These are phyloP conservation scores for Pseudococcus jackbeardsleyi DNA, from an alignment of 2,888 invertebrate genomes.

Conservation along the genomic window DNA sequence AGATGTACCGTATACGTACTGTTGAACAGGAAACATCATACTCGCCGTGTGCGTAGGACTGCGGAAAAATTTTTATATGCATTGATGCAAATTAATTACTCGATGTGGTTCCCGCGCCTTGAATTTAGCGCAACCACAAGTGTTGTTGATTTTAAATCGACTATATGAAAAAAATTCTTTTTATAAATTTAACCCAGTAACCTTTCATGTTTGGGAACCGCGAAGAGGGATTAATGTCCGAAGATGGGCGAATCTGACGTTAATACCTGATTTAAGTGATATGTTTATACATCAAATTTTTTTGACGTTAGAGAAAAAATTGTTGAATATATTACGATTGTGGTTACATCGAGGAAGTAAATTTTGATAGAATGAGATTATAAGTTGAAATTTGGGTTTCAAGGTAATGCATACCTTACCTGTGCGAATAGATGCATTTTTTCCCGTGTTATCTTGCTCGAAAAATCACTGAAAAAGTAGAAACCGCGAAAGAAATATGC, in stretches of 20 bases:
- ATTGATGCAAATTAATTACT: slow-evolving; percentile 32
- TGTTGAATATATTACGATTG: no score
- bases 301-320: not conserved
- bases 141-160: not conserved
- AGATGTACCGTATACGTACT: not conserved
- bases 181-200: slow-evolving; percentile 5
- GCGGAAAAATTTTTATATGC: slow-evolving; percentile 13
- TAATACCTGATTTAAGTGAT: not conserved
- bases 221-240: not conserved
- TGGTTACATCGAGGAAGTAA: no score
- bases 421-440: no score
- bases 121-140: not conserved
- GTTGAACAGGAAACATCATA: slow-evolving; percentile 30
- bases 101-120: not conserved
- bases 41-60: slow-evolving; percentile 16
- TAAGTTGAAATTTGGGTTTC: no score
- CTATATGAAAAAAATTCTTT: not conserved
- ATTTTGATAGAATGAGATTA: no score
- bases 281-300: not conserved
- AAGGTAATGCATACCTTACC: no score
- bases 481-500: no score
- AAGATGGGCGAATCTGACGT: not conserved
- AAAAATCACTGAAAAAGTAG: no score
- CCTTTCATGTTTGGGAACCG: not conserved
- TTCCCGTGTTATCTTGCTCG: no score